A percentile compares a stretch with the other conserved stretches of the same genome.
Evolutionary conservation across 2,113 vertebrate species (phyloP).

Genomic region (Phocoena phocoena): DNA sequence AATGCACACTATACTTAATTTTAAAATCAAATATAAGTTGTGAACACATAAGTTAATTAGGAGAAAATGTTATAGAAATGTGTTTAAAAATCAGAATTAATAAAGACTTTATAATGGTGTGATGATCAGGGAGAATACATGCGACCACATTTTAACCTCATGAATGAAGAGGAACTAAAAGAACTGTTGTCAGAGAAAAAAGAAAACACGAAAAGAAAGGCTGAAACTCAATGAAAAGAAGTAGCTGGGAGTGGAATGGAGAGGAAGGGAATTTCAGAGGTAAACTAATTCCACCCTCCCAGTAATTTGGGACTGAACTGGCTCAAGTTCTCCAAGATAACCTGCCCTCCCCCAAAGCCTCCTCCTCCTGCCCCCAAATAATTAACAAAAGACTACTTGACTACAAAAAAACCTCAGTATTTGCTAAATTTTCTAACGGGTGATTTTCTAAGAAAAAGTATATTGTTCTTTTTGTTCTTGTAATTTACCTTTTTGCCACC

Average conservation of each 20-base stretch:
- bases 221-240: constrained; percentile 42
- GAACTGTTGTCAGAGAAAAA: background rate
- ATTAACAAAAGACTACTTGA: constrained; percentile 31
- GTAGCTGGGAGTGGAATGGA: background rate
- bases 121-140: constrained; percentile 1
- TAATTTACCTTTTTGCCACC: constrained; percentile 95
- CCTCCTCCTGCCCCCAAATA: background rate
- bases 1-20: constrained; percentile 45
- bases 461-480: constrained; percentile 47
- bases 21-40: constrained; percentile 32
- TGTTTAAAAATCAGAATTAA: constrained; percentile 46
- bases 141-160: constrained; percentile 15
- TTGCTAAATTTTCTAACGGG: background rate
- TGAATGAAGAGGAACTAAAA: constrained; percentile 48
- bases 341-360: background rate
- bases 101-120: constrained; percentile 13
- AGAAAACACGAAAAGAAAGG: constrained; percentile 27
- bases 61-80: constrained; percentile 35
- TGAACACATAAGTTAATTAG: background rate
- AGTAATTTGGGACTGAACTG: background rate
- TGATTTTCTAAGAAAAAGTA: constrained; percentile 63
- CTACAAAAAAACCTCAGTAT: background rate
- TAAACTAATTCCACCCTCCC: background rate
- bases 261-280: constrained; percentile 11
- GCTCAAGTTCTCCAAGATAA: background rate